Evolutionary conservation across 2,113 vertebrate genomes (phyloP).

Genomic region (Melanostigma gelatinosum): DNA sequence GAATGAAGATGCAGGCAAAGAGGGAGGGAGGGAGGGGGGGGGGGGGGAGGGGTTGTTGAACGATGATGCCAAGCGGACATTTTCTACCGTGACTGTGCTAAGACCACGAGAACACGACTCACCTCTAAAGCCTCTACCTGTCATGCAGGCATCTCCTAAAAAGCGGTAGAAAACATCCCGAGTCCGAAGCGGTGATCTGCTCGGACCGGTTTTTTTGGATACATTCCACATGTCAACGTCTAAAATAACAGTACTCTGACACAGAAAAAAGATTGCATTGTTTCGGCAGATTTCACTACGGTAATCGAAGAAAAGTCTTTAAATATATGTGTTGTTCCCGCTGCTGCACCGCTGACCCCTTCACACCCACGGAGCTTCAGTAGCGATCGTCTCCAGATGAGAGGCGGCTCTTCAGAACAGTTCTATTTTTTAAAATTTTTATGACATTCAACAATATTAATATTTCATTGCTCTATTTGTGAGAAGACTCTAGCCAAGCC

Average conservation of each 20-base stretch:
- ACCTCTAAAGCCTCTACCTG: conserved; percentile 72
- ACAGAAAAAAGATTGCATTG: conserved; percentile 80
- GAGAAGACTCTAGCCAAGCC: conserved; percentile 40
- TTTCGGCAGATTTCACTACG: conserved; percentile 77
- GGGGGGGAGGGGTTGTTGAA: conserved; percentile 1
- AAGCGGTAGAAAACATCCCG: conserved; percentile 72
- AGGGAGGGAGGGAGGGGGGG: background rate
- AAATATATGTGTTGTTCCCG: conserved; percentile 42
- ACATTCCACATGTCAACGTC: conserved; percentile 83
- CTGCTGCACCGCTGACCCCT: conserved; percentile 42
- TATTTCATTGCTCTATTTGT: conserved; percentile 20
- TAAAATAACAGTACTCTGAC: conserved; percentile 82
- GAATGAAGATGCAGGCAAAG: conserved; percentile 42
- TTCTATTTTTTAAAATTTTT: conserved; percentile 5
- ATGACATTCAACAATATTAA: conserved; percentile 53
- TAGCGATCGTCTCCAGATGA: conserved; percentile 6
- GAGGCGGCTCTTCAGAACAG: conserved; percentile 10
- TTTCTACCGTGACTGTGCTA: conserved; percentile 62
- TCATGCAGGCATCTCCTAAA: conserved; percentile 74
- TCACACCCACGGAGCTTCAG: conserved; percentile 24
- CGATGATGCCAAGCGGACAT: conserved; percentile 35
- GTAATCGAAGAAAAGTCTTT: conserved; percentile 59
- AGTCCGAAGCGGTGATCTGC: conserved; percentile 33
- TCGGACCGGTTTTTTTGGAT: conserved; percentile 36
- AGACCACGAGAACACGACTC: conserved; percentile 60